Percentiles rank a stretch among this genome's conserved stretches.
phyloP scores from a whole-genome alignment of 1,140 invertebrate genomes.

The Thalassaphorura encarpata region DNA sequence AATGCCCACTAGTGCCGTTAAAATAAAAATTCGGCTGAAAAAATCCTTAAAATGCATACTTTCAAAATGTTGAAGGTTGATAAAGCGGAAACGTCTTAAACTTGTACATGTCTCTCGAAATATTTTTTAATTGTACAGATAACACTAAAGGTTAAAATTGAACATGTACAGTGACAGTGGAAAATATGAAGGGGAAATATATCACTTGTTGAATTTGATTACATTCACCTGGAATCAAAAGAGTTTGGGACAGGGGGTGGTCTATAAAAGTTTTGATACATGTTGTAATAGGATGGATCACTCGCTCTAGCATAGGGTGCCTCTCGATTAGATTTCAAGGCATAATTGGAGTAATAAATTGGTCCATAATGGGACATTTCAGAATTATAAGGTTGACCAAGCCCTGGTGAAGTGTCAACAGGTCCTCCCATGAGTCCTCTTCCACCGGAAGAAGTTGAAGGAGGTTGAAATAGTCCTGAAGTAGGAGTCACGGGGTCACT shows the following conservation, averaged over 20 bases:
- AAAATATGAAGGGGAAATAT: not conserved
- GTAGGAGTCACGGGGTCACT: too few species aligned
- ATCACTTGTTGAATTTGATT: not conserved
- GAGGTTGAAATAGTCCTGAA: too few species aligned
- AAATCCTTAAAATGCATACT: too few species aligned
- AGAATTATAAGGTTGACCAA: constrained; percentile 40
- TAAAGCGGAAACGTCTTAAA: not conserved
- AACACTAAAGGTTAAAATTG: too few species aligned
- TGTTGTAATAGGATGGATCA: constrained; percentile 26
- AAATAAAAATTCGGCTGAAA: too few species aligned
- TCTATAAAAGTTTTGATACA: constrained; percentile 31
- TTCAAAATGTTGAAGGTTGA: not conserved
- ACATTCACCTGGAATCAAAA: constrained; percentile 24
- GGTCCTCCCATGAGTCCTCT: too few species aligned
- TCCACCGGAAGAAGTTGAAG: too few species aligned
- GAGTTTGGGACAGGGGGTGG: constrained; percentile 26
- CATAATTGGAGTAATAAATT: constrained; percentile 40
- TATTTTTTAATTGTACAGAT: not conserved
- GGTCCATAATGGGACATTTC: constrained; percentile 45
- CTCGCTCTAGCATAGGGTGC: constrained; percentile 11
- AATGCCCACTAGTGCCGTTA: too few species aligned
- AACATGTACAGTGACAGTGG: too few species aligned
- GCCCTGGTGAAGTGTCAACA: too few species aligned
- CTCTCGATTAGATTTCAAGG: constrained; percentile 14
- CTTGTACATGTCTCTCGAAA: not conserved